Evolutionary conservation across 2,888 invertebrate species (phyloP).

Genomic region (Leucania comma): DNA sequence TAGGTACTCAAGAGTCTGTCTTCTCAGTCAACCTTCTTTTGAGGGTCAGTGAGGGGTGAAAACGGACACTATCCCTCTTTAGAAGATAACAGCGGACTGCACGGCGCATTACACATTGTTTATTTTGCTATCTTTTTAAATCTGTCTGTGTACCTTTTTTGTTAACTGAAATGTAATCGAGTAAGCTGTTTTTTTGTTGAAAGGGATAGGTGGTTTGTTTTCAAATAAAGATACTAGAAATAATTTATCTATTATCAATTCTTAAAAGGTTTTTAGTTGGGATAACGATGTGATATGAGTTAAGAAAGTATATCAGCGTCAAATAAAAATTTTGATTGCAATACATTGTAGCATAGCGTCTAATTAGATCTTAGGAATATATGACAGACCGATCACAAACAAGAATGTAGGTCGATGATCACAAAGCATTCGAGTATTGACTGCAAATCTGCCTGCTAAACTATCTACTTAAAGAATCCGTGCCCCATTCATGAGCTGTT

Average conservation of each 20-base stretch:
- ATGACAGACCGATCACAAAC: too few species aligned
- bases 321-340: too few species aligned
- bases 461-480: not conserved
- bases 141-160: conserved; percentile 44
- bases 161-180: conserved; percentile 40
- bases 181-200: conserved; percentile 22
- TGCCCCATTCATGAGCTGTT: not conserved
- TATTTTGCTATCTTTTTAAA: conserved; percentile 67
- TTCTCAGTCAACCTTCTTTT: conserved; percentile 69
- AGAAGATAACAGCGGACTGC: conserved; percentile 57
- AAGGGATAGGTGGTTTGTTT: conserved; percentile 21
- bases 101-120: conserved; percentile 72
- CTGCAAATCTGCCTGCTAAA: not conserved
- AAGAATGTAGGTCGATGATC: too few species aligned
- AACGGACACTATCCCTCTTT: conserved; percentile 68
- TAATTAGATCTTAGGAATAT: too few species aligned
- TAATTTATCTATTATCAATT: not conserved
- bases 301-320: too few species aligned
- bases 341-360: too few species aligned
- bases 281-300: not conserved
- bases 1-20: conserved; percentile 27
- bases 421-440: not conserved
- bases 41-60: conserved; percentile 71
- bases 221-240: conserved; percentile 11
- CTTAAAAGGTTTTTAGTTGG: not conserved